Base-by-base conservation (phyloP, 2,797 vertebrate species). In the Sebastes nivosus region DNA sequence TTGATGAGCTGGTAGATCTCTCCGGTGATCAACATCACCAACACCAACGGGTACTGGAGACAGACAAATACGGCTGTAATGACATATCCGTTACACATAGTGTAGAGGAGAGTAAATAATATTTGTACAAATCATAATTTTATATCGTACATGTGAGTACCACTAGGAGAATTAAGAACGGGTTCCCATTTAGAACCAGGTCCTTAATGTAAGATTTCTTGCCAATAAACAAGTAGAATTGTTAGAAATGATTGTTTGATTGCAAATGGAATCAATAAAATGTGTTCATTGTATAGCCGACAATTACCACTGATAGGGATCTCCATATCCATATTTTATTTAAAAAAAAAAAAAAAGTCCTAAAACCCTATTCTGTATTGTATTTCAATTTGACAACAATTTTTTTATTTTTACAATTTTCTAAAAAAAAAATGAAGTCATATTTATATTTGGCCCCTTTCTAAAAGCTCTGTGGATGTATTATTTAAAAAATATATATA, bases 1-100 rank as follows among this genome's bases (percentile, higher is more conserved):
- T 97, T 99, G 94, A 99, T 91, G 72, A 99, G 97, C 83, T 97
- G 96, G 94, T 97, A 97, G 94, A 99, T 97, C 84, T 99, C 97
- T 58, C 97, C 97, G 0, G 57, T 96, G 88, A 95, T 94, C 82
- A 98, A 89, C 97, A 98, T 97, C 84, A 97, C 18, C 91, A 98
- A 92, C 42, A 96, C 96, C 88, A 98, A 80, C 30, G 98, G 99
- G 75, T 97, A 95, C 99, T 99, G 95, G 14, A 75, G 75, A 60
- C 85, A 84, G 12, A 42, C 8, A 52, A 68, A 25, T 0, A 67
- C 57, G 34, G 55, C 32, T n/a, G 2, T 14, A 6, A 16, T 16
- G 4, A 63, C 34, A 22, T n/a, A 6, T 30, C 8, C 36, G 52
- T 22, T 32, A 24, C 25, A 12, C 6, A 42, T 42, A 32, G 7